Base-by-base conservation (phyloP, 2,888 invertebrate species). In the Tetranychus truncatus region DNA sequence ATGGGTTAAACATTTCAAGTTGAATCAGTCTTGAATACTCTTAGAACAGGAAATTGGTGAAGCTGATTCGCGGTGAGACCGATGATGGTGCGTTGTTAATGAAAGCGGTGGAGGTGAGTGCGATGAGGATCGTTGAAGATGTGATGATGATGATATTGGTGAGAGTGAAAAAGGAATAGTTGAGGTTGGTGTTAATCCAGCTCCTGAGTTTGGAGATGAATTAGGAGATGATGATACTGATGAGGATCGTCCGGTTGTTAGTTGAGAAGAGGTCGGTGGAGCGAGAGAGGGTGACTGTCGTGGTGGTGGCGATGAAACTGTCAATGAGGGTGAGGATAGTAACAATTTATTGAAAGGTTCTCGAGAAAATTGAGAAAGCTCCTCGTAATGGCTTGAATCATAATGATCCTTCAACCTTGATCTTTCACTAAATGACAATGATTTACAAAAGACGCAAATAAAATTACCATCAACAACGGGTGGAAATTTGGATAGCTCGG, bases 271-370 rank as follows among this genome's bases (percentile, higher is more conserved):
- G 55, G 55, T 9, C 55, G 55, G 55, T 15, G 55, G 55, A 15
- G 55, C 11, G 6, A 55, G 15, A 15, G 55, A 55, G 55, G 55
- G 15, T 55, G 55, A 55, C 9, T 9, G 55, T 55, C 11, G 55
- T 15, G 55, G 55, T 55, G 55, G 9, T 55, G 55, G 7, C 15
- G 55, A 55, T 55, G 55, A 55, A 15, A 55, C 55, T 15, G 55
- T 55, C 15, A 55, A 55, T 55, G 55, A 55, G 2, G 55, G 55
- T 15, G 55, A 86, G 15, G 91, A 90, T 77, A 89, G 88, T 83
- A 91, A 91, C 73, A 89, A 88, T 80, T 89, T 88, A 74, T 87
- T 88, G 83, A 91, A 91, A 18, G 90, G 90, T 76, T 86, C 86
- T 74, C 89, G 85, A n/a, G 88, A 88, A 84, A 91, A 91, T 77